A percentile compares a stretch with the other conserved stretches of the same genome.
These are phyloP conservation scores for Merops nubicus DNA, from an alignment of 2,113 vertebrate species.

Conservation along the genomic window DNA sequence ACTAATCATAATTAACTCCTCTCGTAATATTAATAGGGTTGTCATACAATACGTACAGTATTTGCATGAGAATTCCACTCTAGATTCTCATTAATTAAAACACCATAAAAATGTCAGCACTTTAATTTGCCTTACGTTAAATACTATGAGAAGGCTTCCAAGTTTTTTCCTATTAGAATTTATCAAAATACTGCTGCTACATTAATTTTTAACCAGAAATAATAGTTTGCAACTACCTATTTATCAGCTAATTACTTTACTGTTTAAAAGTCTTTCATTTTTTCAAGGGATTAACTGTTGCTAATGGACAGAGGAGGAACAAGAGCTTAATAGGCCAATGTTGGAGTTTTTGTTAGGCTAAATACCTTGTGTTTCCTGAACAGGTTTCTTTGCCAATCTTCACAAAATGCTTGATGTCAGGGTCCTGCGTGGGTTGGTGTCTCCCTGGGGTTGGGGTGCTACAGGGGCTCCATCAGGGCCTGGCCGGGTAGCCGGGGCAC, in stretches of 20 bases:
- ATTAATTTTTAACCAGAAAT: slow-evolving; percentile 51
- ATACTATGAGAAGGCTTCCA: neutral
- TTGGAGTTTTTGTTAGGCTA: neutral
- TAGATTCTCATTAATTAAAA: slow-evolving; percentile 60
- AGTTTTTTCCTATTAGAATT: slow-evolving; percentile 50
- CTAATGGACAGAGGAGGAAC: neutral
- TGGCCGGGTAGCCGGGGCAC: neutral
- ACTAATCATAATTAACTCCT: slow-evolving; percentile 69
- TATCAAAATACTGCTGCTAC: slow-evolving; percentile 33
- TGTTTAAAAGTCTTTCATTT: slow-evolving; percentile 25
- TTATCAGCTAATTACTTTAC: slow-evolving; percentile 33
- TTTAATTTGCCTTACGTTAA: slow-evolving; percentile 61
- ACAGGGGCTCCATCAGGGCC: neutral
- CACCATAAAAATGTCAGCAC: slow-evolving; percentile 48
- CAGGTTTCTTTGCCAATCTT: neutral
- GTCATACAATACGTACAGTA: slow-evolving; percentile 47
- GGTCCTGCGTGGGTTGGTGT: too few species aligned
- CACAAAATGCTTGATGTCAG: neutral
- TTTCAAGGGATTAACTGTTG: neutral
- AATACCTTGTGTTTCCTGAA: neutral
- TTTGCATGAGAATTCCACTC: slow-evolving; percentile 69
- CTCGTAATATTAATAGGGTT: slow-evolving; percentile 56
- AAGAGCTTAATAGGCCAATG: neutral
- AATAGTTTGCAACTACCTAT: slow-evolving; percentile 29
- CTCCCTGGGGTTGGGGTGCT: neutral